phyloP scores from a whole-genome alignment of 1,140 invertebrate species.

The Branchinecta lindahli region DNA sequence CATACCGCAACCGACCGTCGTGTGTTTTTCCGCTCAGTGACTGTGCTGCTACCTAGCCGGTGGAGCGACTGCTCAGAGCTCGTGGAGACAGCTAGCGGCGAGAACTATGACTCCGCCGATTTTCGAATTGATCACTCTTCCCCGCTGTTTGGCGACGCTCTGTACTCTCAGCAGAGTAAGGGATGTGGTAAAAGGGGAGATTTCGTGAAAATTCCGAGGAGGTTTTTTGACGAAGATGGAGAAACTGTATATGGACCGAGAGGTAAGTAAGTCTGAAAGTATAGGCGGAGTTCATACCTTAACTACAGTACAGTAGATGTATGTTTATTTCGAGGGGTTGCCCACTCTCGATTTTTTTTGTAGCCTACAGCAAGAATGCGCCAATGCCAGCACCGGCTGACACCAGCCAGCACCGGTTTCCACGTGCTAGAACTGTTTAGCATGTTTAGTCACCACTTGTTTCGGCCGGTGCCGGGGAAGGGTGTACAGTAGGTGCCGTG shows the following conservation, averaged over 20 bases:
- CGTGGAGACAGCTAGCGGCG: constrained; percentile 32
- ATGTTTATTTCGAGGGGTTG: too few species aligned
- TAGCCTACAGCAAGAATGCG: too few species aligned
- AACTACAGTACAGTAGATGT: too few species aligned
- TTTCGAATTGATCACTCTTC: constrained; percentile 32
- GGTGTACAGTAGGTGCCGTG: too few species aligned
- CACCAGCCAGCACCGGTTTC: too few species aligned
- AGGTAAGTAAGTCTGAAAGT: neutral
- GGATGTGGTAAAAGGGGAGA: constrained; percentile 42
- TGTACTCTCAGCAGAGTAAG: constrained; percentile 42
- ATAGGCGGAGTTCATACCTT: too few species aligned
- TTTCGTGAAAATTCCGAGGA: constrained; percentile 34
- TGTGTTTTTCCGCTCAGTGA: constrained; percentile 36
- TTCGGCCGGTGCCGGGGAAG: too few species aligned
- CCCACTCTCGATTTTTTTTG: too few species aligned
- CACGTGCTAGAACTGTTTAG: too few species aligned
- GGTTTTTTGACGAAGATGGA: neutral
- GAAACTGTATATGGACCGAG: neutral
- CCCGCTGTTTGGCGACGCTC: constrained; percentile 35
- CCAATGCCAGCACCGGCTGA: too few species aligned
- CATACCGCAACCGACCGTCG: constrained; percentile 37
- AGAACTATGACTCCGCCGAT: constrained; percentile 31
- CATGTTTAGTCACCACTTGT: too few species aligned
- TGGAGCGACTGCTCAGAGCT: constrained; percentile 32
- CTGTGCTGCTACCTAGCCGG: constrained; percentile 37